Base-by-base conservation (phyloP, 1,140 invertebrate species). In the Dendrolimus kikuchii region DNA sequence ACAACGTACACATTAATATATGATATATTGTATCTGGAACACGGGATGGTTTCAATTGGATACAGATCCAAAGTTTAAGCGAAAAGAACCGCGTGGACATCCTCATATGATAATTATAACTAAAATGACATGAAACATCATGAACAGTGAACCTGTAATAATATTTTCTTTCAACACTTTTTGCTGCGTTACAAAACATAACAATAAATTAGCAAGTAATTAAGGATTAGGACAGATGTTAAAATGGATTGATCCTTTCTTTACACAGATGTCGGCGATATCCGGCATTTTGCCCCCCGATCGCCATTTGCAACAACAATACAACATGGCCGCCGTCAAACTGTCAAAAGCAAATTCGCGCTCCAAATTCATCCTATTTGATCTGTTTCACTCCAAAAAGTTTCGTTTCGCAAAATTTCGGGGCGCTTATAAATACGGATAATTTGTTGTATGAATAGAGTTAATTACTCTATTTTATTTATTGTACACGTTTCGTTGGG, bases 391-490 rank as follows among this genome's bases (percentile, higher is more conserved):
- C 48, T 53, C 60, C 61, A 68, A 23, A 23, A 23, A 23, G 23
- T 67, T 67, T 61, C 66, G 53, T 45, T 60, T 60, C 61, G 61
- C 58, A 47, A 55, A 59, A 70, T 68, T 66, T 71, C 67, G 62
- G 60, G 60, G 63, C 49, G 51, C 48, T 49, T 53, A 49, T 59
- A 57, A 73, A 74, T 69, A 67, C 62, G 59, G 68, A 76, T 76
- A 72, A 79, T 82, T 80, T 77, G 67, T 68, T 74, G 65, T 71
- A 75, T 80, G 79, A 82, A 82, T 82, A 71, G 66, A 71, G 67
- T 71, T 80, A 80, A 82, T 82, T 78, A 82, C 62, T 59, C 58
- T 71, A 67, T 81, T 23, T 79, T 80, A 78, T 78, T 77, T 78
- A 77, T 78, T 78, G 77, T 80, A 77, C 75, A 68, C 76, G 64